A percentile compares a stretch with the other conserved stretches of the same genome.
Evolutionary conservation across 2,888 invertebrate species (phyloP).

Genomic region (Andrena hattorfiana): DNA sequence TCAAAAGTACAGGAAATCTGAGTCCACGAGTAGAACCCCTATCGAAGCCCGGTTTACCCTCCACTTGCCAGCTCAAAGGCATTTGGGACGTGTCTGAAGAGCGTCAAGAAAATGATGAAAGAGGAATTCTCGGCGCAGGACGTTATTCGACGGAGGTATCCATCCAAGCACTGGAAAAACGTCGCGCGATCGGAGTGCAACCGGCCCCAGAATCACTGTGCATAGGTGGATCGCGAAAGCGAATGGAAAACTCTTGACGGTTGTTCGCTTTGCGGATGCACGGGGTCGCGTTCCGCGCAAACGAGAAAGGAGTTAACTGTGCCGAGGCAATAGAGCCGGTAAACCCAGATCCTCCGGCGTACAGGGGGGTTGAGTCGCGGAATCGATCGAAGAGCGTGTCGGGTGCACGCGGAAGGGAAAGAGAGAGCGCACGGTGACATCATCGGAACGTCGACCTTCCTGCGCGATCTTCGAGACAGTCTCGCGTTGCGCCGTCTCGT

Average conservation of each 20-base stretch:
- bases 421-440: conserved; percentile 41
- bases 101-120: too few species aligned
- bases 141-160: not conserved
- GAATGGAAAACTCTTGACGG: conserved; percentile 11
- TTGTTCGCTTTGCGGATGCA: not conserved
- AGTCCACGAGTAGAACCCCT: too few species aligned
- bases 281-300: conserved; percentile 12
- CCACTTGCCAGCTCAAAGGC: too few species aligned
- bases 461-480: conserved; percentile 37
- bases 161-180: not conserved
- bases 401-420: not conserved
- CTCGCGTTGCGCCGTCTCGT: conserved; percentile 45
- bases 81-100: too few species aligned
- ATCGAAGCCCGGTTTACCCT: too few species aligned
- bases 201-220: not conserved
- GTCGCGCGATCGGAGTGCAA: not conserved
- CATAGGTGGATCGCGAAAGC: not conserved
- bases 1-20: too few species aligned
- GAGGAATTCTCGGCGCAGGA: too few species aligned
- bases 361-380: conserved; percentile 42
- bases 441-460: conserved; percentile 65
- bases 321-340: conserved; percentile 39
- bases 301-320: conserved; percentile 33
- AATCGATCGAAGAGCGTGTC: conserved; percentile 44
- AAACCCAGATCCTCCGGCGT: conserved; percentile 31